A percentile compares a stretch with the other conserved stretches of the same genome.
Evolutionary conservation across 2,888 invertebrate genomes (phyloP).

Genomic region (Heliconius erato): DNA sequence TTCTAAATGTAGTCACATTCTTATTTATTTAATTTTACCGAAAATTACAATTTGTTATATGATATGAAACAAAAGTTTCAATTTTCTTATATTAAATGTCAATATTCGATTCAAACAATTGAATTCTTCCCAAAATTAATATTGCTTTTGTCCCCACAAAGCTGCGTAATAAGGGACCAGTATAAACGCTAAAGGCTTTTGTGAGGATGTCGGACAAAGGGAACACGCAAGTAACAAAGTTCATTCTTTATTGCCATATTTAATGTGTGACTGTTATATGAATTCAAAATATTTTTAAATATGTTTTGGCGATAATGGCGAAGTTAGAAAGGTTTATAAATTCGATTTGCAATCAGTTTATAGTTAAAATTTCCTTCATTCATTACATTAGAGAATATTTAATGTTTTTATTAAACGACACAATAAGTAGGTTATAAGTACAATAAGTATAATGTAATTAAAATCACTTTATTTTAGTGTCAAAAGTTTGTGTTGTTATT

Average conservation of each 20-base stretch:
- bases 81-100: background rate
- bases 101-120: conserved; percentile 22
- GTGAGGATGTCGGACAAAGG: conserved; percentile 39
- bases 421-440: too few species aligned
- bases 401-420: background rate
- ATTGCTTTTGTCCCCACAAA: conserved; percentile 41
- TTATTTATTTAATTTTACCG: too few species aligned
- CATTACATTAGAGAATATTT: background rate
- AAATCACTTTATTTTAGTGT: too few species aligned
- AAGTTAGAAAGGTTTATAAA: background rate
- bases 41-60: background rate
- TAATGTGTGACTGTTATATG: conserved; percentile 18
- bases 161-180: conserved; percentile 36
- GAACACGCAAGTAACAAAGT: conserved; percentile 30
- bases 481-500: too few species aligned
- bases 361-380: background rate
- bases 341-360: background rate
- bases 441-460: too few species aligned
- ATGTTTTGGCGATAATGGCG: background rate
- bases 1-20: too few species aligned
- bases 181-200: conserved; percentile 33
- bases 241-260: conserved; percentile 19
- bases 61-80: background rate
- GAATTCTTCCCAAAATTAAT: conserved; percentile 22
- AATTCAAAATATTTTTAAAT: background rate